Percentiles rank a stretch among this genome's conserved stretches.
Evolutionary conservation across 2,888 invertebrate genomes (phyloP).

Genomic region (Rugalucina vietnamica): DNA sequence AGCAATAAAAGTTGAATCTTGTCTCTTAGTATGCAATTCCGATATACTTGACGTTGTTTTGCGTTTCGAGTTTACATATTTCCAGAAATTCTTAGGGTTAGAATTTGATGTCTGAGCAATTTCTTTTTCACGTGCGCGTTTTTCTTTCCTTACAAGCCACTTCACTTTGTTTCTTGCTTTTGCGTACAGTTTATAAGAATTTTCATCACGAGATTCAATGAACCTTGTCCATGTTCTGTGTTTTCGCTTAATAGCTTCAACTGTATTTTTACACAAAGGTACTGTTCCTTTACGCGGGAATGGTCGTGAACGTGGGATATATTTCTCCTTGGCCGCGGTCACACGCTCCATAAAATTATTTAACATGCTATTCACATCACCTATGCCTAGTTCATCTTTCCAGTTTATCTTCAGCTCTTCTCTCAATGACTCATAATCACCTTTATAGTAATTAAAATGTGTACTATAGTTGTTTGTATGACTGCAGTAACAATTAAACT

Average conservation of each 20-base stretch:
- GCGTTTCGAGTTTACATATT: conserved; percentile 36
- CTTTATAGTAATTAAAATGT: conserved; percentile 26
- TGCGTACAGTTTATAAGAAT: conserved; percentile 17
- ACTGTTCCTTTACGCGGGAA: neutral
- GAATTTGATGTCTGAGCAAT: conserved; percentile 32
- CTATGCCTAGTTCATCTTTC: neutral
- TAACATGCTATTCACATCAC: conserved; percentile 12
- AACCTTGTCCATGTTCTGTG: conserved; percentile 17
- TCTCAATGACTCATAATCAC: conserved; percentile 14
- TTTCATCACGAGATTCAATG: conserved; percentile 2
- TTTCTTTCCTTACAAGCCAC: conserved; percentile 12
- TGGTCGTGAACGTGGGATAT: conserved; percentile 1
- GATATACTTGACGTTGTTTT: conserved; percentile 20
- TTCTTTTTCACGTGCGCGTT: conserved; percentile 18
- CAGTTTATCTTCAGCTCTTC: conserved; percentile 14
- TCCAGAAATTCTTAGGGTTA: conserved; percentile 41
- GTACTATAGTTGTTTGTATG: neutral
- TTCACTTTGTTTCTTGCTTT: conserved; percentile 37
- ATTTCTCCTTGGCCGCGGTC: conserved; percentile 9
- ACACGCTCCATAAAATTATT: conserved; percentile 3
- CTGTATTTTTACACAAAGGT: neutral
- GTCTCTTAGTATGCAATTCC: conserved; percentile 1
- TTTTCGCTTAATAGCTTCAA: conserved; percentile 13
- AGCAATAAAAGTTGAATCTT: neutral
- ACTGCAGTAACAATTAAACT: conserved; percentile 22